phyloP scores from a whole-genome alignment of 2,113 vertebrate species.

The Podocnemis expansa region DNA sequence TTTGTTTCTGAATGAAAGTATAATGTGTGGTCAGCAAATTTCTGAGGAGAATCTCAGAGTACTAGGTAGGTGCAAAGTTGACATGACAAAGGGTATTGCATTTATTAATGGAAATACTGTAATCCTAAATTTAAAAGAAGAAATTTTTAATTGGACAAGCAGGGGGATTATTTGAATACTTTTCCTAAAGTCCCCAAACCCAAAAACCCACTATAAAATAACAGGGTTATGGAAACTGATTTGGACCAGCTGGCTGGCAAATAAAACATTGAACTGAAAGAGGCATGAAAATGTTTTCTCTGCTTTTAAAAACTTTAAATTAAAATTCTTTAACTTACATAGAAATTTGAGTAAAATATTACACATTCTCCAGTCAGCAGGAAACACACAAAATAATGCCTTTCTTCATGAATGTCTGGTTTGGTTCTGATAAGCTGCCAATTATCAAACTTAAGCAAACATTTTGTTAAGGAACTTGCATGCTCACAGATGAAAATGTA shows the following conservation, averaged over 20 bases:
- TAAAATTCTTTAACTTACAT: constrained; percentile 71
- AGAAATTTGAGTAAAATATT: constrained; percentile 58
- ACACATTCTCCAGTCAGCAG: constrained; percentile 35
- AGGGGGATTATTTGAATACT: background rate
- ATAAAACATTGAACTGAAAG: constrained; percentile 48
- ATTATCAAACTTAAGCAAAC: constrained; percentile 23
- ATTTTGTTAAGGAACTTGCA: constrained; percentile 15
- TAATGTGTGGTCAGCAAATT: background rate
- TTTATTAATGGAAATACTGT: constrained; percentile 11
- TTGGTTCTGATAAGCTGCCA: constrained; percentile 40
- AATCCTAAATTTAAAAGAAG: background rate
- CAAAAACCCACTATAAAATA: constrained; percentile 48
- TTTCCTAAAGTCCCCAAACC: constrained; percentile 23
- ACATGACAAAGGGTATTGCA: background rate
- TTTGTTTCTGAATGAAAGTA: background rate
- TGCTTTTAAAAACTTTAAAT: constrained; percentile 61
- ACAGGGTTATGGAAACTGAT: background rate
- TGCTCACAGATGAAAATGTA: constrained; percentile 28
- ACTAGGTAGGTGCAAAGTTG: background rate
- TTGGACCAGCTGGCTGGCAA: constrained; percentile 37
- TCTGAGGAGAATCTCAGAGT: background rate
- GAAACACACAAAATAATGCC: constrained; percentile 50
- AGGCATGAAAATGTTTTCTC: constrained; percentile 30
- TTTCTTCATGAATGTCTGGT: constrained; percentile 38
- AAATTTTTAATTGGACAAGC: background rate